Evolutionary conservation across 1,140 invertebrate genomes (phyloP).

Genomic region (Dendroctonus valens): DNA sequence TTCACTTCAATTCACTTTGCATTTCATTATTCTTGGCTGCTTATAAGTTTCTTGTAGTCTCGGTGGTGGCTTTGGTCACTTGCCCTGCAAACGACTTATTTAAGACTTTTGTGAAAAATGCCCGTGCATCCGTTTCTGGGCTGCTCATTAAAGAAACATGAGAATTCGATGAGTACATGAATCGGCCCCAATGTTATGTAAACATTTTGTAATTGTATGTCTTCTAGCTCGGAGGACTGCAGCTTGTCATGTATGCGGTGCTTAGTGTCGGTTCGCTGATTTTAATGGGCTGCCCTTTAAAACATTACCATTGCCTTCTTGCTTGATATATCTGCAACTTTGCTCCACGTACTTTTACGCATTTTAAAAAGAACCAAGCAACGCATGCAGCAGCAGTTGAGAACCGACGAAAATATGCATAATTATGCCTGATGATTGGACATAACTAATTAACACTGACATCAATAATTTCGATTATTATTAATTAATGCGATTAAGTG

Average conservation of each 20-base stretch:
- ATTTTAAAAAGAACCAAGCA: too few species aligned
- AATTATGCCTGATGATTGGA: too few species aligned
- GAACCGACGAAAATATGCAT: too few species aligned
- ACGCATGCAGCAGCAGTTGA: too few species aligned
- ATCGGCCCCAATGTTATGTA: constrained; percentile 28
- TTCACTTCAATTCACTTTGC: background rate
- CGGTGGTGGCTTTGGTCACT: background rate
- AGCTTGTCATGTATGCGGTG: constrained; percentile 23
- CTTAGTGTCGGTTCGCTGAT: constrained; percentile 25
- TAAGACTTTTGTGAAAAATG: constrained; percentile 7
- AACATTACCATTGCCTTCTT: constrained; percentile 8
- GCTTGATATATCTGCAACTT: too few species aligned
- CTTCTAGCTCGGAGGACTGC: constrained; percentile 15
- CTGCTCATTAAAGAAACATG: constrained; percentile 27
- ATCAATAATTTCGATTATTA: too few species aligned
- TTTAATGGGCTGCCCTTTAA: constrained; percentile 21
- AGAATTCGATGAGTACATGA: constrained; percentile 25
- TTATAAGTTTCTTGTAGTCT: background rate
- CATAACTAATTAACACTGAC: too few species aligned
- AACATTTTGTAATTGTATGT: constrained; percentile 30
- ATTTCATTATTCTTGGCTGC: background rate
- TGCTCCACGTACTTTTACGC: too few species aligned
- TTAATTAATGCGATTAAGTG: too few species aligned
- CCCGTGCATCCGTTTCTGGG: constrained; percentile 6
- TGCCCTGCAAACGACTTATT: constrained; percentile 12